A percentile compares a stretch with the other conserved stretches of the same genome.
These are phyloP conservation scores for Eurystomus gularis DNA, from an alignment of 2,113 vertebrate genomes.

Conservation along the genomic window DNA sequence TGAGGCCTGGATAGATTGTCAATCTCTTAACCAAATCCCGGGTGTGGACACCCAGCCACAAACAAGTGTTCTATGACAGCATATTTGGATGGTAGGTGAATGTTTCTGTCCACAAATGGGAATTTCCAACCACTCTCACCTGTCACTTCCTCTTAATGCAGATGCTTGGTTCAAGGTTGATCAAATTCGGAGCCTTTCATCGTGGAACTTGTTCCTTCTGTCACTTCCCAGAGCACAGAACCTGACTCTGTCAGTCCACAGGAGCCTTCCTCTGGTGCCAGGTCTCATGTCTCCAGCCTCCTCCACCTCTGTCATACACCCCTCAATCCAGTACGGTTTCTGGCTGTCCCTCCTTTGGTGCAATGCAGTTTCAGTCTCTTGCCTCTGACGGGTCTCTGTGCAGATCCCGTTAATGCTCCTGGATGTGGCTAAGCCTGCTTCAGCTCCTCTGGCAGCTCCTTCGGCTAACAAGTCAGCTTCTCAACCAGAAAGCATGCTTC, in stretches of 20 bases:
- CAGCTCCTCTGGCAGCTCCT: not conserved
- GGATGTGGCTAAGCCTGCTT: not conserved
- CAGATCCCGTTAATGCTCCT: not conserved
- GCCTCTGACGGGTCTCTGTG: not conserved
- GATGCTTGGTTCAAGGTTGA: not conserved
- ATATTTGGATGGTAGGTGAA: not conserved
- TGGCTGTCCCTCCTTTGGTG: not conserved
- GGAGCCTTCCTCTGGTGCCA: not conserved
- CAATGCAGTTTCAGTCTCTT: not conserved
- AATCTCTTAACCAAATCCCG: not conserved
- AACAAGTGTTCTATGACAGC: fast-evolving
- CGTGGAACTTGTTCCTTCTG: not conserved
- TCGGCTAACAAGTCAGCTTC: not conserved
- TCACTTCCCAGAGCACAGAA: not conserved
- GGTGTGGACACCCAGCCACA: not conserved
- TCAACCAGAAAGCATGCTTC: fast-evolving
- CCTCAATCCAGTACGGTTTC: not conserved
- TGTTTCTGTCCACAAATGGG: not conserved
- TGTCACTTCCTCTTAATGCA: not conserved
- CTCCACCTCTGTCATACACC: not conserved
- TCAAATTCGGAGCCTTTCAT: not conserved
- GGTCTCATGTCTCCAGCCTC: not conserved
- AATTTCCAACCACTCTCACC: not conserved
- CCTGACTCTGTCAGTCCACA: not conserved
- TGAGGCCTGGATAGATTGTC: not conserved